phyloP scores from a whole-genome alignment of 2,797 vertebrate genomes.

The Oophaga sylvatica region DNA sequence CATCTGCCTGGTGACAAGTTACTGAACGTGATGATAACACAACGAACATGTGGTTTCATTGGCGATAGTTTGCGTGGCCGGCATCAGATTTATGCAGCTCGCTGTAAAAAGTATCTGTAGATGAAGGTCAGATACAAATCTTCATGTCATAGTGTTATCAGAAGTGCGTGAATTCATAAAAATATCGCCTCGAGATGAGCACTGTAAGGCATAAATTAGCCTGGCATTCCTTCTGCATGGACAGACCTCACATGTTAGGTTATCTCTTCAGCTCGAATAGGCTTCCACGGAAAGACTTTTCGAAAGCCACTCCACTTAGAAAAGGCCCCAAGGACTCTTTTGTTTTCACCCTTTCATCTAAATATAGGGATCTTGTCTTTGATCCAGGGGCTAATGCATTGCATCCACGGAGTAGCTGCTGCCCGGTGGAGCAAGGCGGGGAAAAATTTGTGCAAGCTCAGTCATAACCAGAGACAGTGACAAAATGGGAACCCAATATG shows the following conservation, averaged over 20 bases:
- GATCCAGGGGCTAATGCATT: too few species aligned
- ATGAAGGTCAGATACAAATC: slow-evolving; percentile 2
- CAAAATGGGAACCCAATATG: too few species aligned
- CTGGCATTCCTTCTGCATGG: background rate
- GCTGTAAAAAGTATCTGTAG: background rate
- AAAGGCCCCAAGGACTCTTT: too few species aligned
- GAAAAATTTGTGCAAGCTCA: too few species aligned
- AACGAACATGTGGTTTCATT: slow-evolving; percentile 6
- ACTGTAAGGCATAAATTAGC: background rate
- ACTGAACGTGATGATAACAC: slow-evolving; percentile 42
- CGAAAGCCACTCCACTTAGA: too few species aligned
- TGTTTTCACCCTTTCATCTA: too few species aligned
- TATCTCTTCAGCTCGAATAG: too few species aligned
- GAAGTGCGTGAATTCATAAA: background rate
- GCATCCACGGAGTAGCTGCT: too few species aligned
- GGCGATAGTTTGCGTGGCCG: background rate
- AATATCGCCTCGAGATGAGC: background rate
- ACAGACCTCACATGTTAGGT: background rate
- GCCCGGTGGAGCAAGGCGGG: too few species aligned
- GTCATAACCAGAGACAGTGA: too few species aligned
- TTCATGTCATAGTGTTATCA: background rate
- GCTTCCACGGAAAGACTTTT: too few species aligned
- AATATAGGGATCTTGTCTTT: too few species aligned
- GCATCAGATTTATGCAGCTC: slow-evolving; percentile 7
- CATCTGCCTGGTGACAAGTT: slow-evolving; percentile 42